These are phyloP conservation scores for Tenthredo scrophulariae DNA, from an alignment of 2,888 invertebrate genomes.

Conservation along the genomic window DNA sequence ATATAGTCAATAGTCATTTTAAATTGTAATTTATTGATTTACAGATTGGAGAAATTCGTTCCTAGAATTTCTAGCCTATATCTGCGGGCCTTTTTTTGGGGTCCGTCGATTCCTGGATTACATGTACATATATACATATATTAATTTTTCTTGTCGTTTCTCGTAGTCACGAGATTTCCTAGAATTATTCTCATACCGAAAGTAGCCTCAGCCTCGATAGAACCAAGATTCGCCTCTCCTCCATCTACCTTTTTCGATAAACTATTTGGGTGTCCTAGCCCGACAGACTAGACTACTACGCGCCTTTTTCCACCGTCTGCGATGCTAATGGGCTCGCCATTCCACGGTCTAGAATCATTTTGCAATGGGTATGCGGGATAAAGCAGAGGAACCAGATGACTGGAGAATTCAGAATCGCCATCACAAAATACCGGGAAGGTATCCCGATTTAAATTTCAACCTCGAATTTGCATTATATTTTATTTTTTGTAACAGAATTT, in stretches of 20 bases:
- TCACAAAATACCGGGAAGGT: constrained; percentile 68
- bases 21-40: not conserved
- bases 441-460: constrained; percentile 59
- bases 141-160: constrained; percentile 1
- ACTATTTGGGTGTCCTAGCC: constrained; percentile 53
- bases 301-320: constrained; percentile 64
- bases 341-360: constrained; percentile 66
- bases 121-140: constrained; percentile 33
- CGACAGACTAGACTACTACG: constrained; percentile 56
- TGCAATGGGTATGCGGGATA: constrained; percentile 56
- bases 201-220: not conserved
- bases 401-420: constrained; percentile 56
- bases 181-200: not conserved
- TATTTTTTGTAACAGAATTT: not conserved
- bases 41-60: not conserved
- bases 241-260: not conserved
- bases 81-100: not conserved
- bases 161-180: constrained; percentile 31
- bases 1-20: not conserved
- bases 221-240: not conserved
- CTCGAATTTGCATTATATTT: constrained; percentile 58
- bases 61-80: not conserved
- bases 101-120: constrained; percentile 27
- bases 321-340: constrained; percentile 73
- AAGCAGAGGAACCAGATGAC: constrained; percentile 61